Evolutionary conservation across 2,797 vertebrate species (phyloP).

Genomic region (Smutsia gigantea): DNA sequence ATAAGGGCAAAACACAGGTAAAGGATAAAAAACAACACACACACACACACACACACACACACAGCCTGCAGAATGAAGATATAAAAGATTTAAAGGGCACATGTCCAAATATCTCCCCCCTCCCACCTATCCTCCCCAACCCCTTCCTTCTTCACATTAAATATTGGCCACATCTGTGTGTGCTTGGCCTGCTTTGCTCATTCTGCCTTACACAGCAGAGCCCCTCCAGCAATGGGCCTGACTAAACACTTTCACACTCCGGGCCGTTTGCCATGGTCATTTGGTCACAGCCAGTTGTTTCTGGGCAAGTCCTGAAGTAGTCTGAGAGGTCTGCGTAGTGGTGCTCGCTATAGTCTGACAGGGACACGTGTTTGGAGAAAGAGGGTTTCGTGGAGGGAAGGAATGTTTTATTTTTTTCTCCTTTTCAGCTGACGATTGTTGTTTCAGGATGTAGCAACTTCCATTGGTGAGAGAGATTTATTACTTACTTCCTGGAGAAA

Average conservation of each 20-base stretch:
- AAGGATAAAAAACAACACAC: not conserved
- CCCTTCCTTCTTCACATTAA: not conserved
- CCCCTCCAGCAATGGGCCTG: not conserved
- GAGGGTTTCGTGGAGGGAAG: not conserved
- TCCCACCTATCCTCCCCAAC: not conserved
- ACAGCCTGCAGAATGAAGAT: not conserved
- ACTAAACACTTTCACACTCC: not conserved
- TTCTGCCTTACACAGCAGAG: not conserved
- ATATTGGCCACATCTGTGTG: fast-evolving
- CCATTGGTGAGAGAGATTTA: conserved; percentile 60
- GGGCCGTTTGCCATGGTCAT: not conserved
- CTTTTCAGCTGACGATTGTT: not conserved
- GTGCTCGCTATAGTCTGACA: not conserved
- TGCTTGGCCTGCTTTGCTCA: not conserved
- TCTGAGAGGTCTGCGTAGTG: not conserved
- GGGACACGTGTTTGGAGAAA: not conserved
- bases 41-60: not conserved
- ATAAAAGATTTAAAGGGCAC: not conserved
- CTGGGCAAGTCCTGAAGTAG: not conserved
- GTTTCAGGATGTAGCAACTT: conserved; percentile 52
- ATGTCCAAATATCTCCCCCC: not conserved
- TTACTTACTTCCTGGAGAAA: conserved; percentile 58
- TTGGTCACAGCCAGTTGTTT: not conserved
- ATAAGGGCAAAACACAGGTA: not conserved
- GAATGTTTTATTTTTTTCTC: not conserved